Conservation (phyloP, 1,140 invertebrate genomes). For the Araneus ventricosus region DNA sequence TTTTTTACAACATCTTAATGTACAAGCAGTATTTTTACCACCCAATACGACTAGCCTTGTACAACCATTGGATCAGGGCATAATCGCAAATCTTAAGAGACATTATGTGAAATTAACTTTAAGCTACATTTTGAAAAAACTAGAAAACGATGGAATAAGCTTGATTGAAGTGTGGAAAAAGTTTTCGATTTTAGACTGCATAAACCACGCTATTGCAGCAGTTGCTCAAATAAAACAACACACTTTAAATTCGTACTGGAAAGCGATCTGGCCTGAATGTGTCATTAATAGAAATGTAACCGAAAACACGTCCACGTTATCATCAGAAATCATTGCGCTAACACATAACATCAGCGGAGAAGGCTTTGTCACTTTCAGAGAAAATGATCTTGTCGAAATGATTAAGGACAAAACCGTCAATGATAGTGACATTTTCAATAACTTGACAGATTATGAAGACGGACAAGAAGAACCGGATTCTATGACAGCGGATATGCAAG, state of each 20-base stretch:
- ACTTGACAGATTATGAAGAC: too few species aligned
- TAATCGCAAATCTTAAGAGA: conserved; percentile 76
- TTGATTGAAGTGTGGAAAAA: conserved; percentile 63
- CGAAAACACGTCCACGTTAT: conserved; percentile 37
- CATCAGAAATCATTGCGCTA: too few species aligned
- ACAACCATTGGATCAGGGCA: conserved; percentile 77
- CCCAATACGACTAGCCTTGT: conserved; percentile 73
- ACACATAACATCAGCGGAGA: conserved; percentile 40
- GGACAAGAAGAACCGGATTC: conserved; percentile 22
- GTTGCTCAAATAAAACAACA: conserved; percentile 31
- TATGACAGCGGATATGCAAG: conserved; percentile 21
- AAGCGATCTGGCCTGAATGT: conserved; percentile 56
- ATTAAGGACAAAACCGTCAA: conserved; percentile 24
- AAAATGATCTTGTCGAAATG: conserved; percentile 48
- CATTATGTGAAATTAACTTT: conserved; percentile 74
- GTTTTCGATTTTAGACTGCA: conserved; percentile 50
- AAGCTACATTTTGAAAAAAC: conserved; percentile 54
- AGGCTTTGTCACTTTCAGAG: conserved; percentile 1
- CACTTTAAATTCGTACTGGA: conserved; percentile 55
- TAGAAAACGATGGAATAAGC: conserved; percentile 54
- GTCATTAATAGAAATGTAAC: conserved; percentile 53
- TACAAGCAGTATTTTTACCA: conserved; percentile 76
- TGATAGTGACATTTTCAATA: conserved; percentile 44
- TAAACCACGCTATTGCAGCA: too few species aligned
- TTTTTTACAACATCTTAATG: conserved; percentile 57